Evolutionary conservation across 64 coral and sea anemone genomes (phyloP).

Genomic region (Montipora efflorescens): DNA sequence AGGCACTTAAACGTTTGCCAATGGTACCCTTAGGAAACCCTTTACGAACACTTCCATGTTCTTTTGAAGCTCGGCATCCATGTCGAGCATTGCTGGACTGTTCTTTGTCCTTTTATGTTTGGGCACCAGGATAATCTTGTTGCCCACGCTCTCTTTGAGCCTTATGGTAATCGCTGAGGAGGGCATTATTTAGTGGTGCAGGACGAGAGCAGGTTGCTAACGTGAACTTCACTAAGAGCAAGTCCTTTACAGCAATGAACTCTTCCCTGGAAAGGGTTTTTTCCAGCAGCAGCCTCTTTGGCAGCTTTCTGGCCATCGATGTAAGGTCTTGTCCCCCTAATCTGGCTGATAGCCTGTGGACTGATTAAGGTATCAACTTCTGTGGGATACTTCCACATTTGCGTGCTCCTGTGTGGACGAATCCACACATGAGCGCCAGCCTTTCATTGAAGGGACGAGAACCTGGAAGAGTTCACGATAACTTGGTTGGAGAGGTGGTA

Average conservation of each 20-base stretch:
- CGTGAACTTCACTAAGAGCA: background rate
- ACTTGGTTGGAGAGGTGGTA: background rate
- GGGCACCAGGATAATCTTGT: constrained; percentile 19
- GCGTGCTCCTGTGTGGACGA: background rate
- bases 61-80: background rate
- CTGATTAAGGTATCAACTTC: background rate
- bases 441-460: background rate
- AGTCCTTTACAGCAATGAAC: background rate
- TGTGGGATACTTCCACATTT: background rate
- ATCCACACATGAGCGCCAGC: background rate
- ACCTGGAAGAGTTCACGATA: background rate
- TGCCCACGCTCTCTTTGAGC: background rate
- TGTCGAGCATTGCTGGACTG: constrained; percentile 12
- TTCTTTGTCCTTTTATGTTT: constrained; percentile 17
- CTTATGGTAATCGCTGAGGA: background rate
- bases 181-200: constrained; percentile 7
- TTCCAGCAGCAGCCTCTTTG: background rate
- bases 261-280: background rate
- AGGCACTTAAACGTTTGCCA: background rate
- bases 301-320: background rate
- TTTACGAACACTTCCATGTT: background rate
- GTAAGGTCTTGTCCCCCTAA: background rate
- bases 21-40: background rate
- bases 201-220: background rate
- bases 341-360: background rate